phyloP scores from a whole-genome alignment of 1,140 invertebrate species.

The Dreissena polymorpha region DNA sequence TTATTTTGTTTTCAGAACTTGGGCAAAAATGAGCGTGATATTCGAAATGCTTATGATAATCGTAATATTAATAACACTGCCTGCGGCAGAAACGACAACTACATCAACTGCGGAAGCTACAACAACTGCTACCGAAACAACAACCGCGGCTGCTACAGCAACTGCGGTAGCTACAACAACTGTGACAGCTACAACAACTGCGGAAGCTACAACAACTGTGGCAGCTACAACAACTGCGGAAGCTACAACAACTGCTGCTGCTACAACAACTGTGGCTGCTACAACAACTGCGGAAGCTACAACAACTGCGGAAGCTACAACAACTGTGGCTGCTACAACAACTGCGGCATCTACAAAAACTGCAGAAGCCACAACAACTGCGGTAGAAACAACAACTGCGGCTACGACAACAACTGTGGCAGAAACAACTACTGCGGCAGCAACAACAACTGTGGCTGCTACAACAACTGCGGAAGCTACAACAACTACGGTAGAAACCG shows the following conservation, averaged over 20 bases:
- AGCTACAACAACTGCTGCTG: not conserved
- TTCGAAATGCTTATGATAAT: too few relatives aligned
- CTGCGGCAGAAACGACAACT: too few relatives aligned
- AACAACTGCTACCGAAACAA: too few relatives aligned
- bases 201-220: not conserved
- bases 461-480: not conserved
- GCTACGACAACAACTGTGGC: not conserved
- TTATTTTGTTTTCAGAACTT: too few relatives aligned
- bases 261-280: not conserved
- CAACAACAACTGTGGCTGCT: not conserved
- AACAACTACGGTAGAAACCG: too few relatives aligned
- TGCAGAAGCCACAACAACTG: not conserved
- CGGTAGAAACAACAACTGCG: not conserved
- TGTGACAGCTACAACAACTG: not conserved
- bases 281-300: not conserved
- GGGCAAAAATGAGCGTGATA: too few relatives aligned
- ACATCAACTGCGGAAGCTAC: too few relatives aligned
- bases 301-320: not conserved
- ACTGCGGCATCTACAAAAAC: not conserved
- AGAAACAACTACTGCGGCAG: not conserved
- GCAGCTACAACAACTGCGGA: not conserved
- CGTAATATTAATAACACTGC: too few relatives aligned
- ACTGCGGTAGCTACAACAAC: not conserved
- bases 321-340: not conserved
- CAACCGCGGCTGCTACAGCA: not conserved